Evolutionary conservation across 2,113 vertebrate species (phyloP).

Genomic region (Apistogramma diplotaenia): DNA sequence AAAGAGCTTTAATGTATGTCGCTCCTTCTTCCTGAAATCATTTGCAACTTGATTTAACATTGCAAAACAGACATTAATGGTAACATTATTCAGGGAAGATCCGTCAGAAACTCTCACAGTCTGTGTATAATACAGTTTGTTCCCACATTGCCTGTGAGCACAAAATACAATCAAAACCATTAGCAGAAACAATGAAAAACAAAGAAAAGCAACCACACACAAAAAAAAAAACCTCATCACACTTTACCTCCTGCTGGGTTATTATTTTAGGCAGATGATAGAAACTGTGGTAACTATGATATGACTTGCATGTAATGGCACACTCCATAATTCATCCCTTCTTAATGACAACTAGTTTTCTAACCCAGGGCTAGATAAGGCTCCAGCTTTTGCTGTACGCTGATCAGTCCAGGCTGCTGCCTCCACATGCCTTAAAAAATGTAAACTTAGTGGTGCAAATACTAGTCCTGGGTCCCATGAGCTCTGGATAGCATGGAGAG

Average conservation of each 20-base stretch:
- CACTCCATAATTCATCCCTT: background rate
- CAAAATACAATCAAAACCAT: conserved; percentile 1
- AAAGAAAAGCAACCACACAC: background rate
- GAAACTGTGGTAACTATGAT: background rate
- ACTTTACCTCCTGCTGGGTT: background rate
- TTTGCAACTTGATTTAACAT: background rate
- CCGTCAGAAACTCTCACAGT: background rate
- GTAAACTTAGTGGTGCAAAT: background rate
- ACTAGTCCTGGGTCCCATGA: background rate
- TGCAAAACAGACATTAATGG: background rate
- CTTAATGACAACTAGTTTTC: background rate
- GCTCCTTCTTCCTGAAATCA: background rate
- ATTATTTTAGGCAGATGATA: conserved; percentile 3
- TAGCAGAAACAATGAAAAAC: background rate
- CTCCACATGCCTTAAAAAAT: background rate
- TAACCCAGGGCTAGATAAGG: background rate
- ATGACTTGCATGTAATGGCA: background rate
- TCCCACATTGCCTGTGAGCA: conserved; percentile 4
- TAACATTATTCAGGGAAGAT: background rate
- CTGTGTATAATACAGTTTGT: background rate
- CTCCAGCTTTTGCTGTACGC: background rate
- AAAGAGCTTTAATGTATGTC: background rate
- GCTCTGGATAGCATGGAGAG: background rate
- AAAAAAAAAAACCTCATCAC: background rate
- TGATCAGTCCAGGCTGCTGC: background rate